Base-by-base conservation (phyloP, 2,888 invertebrate genomes). In the Xylota segnis region DNA sequence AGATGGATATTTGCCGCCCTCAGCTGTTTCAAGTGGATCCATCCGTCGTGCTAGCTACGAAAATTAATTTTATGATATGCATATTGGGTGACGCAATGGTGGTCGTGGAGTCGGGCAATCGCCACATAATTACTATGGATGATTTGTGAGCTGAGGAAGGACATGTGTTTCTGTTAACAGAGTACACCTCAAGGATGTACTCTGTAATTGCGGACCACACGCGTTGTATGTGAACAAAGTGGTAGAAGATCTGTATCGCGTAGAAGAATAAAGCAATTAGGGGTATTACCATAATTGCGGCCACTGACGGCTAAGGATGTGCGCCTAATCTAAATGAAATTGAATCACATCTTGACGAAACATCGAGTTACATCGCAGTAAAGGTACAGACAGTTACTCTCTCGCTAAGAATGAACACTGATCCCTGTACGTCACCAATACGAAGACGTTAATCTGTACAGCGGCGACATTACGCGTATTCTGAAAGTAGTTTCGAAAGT, bases 61-160 rank as follows among this genome's bases (percentile, higher is more conserved):
- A 29, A 66, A 58, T 81, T 58, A 81, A 58, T 70, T 71, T 59
- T 54, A n/a, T 14, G 81, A 81, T 81, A 75, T 84, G 84, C 81
- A 84, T 81, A 81, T 84, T 52, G 75, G 59, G 27, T 81, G 75
- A 65, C 70, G 70, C 59, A 70, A 75, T 68, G 83, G 78, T 84
- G 84, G 79, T 84, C 68, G 50, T 70, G 52, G 59, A 52, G 79
- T 79, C 37, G 58, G 52, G 75, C 78, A 74, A 83, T 79, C 79
- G 83, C 61, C 56, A 70, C 58, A 71, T 75, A 84, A 84, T 84
- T 81, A 65, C 70, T 70, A 29, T 52, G 63, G 29, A 79, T 84
- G 74, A 75, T 75, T 75, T 84, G 84, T 79, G 65, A 27, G 34
- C 54, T 65, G 23, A 56, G 47, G 34, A n/a, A 52, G 65, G 75